Evolutionary conservation across 2,888 invertebrate genomes (phyloP).

Genomic region (Agapetus fuscipes): DNA sequence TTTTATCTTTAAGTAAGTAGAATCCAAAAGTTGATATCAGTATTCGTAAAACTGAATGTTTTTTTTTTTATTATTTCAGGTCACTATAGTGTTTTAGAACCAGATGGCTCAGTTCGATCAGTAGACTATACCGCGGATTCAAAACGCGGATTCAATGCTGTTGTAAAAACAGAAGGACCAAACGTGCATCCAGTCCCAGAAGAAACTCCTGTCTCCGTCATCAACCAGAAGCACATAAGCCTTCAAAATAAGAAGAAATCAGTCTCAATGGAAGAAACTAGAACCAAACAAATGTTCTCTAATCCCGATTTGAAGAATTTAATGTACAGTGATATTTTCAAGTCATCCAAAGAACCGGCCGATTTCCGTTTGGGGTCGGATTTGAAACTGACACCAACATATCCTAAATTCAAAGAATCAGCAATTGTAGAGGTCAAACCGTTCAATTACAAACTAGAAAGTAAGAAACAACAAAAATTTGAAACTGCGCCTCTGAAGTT

Average conservation of each 20-base stretch:
- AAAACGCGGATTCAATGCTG: conserved; percentile 46
- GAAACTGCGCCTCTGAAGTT: conserved; percentile 5
- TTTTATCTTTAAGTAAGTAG: no score
- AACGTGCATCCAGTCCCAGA: conserved; percentile 26
- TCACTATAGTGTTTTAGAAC: conserved; percentile 57
- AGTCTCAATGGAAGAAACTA: neutral
- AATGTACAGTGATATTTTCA: conserved; percentile 3
- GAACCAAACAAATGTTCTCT: conserved; percentile 12
- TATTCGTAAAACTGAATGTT: no score
- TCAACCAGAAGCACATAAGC: conserved; percentile 11
- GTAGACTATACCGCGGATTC: conserved; percentile 53
- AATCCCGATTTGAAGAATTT: conserved; percentile 30
- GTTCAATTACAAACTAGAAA: conserved; percentile 5
- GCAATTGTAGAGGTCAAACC: conserved; percentile 9
- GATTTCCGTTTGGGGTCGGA: neutral
- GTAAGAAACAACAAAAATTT: conserved; percentile 8
- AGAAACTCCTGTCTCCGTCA: conserved; percentile 4
- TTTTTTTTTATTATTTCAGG: no score
- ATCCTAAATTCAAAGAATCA: conserved; percentile 9
- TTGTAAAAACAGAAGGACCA: conserved; percentile 44
- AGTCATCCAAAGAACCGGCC: conserved; percentile 7
- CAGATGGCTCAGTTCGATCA: conserved; percentile 52
- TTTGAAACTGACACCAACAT: neutral
- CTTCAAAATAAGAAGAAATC: neutral
- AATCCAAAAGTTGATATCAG: no score